Percentiles rank a stretch among this genome's conserved stretches.
Evolutionary conservation across 2,888 invertebrate genomes (phyloP).

Genomic region (Sthenelais limicola): DNA sequence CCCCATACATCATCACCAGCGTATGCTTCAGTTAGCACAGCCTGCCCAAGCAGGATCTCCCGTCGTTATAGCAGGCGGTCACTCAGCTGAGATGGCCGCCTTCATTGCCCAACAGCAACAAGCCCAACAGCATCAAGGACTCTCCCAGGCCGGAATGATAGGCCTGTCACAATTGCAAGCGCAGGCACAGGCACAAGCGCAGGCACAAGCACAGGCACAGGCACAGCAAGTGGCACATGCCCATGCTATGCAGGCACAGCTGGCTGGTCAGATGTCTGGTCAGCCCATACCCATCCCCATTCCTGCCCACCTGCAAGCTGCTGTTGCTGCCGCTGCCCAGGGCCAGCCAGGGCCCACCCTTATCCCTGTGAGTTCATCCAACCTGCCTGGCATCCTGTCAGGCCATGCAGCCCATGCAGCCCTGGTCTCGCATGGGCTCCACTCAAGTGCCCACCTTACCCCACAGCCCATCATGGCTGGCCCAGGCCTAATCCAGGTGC

Average conservation of each 20-base stretch:
- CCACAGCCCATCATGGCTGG: conserved; percentile 18
- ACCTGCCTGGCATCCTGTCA: background rate
- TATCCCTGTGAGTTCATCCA: background rate
- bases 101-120: conserved; percentile 27
- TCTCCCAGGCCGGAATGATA: conserved; percentile 4
- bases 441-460: background rate
- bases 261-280: background rate
- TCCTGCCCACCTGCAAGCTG: conserved; percentile 7
- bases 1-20: too few relatives aligned
- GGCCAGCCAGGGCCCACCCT: conserved; percentile 31
- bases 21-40: background rate
- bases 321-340: conserved; percentile 21
- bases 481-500: conserved; percentile 3
- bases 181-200: conserved; percentile 25
- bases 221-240: conserved; percentile 57
- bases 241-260: conserved; percentile 49
- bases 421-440: conserved; percentile 9
- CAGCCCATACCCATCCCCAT: background rate
- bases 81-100: conserved; percentile 11
- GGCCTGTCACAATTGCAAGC: background rate
- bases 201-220: conserved; percentile 52
- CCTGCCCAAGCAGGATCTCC: background rate
- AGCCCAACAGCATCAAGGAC: background rate
- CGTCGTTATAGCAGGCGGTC: conserved; percentile 9
- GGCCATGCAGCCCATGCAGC: conserved; percentile 7